Conservation (phyloP, 2,888 invertebrate species). For the Drepana falcataria region DNA sequence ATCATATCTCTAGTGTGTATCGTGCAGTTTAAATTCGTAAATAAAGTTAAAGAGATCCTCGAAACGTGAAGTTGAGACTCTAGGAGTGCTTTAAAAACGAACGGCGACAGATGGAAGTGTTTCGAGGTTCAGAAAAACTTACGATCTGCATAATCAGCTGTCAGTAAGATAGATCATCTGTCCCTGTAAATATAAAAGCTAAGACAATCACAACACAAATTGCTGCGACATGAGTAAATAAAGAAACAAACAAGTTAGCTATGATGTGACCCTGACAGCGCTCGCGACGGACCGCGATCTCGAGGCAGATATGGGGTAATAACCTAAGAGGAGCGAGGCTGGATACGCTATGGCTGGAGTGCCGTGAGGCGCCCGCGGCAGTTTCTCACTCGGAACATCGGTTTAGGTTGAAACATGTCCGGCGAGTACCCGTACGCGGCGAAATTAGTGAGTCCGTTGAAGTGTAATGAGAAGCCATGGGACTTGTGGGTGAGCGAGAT, state of each 20-base stretch:
- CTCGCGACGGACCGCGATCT: conserved; percentile 43
- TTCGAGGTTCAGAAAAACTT: conserved; percentile 74
- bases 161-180: conserved; percentile 79
- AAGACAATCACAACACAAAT: conserved; percentile 72
- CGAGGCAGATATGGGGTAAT: conserved; percentile 72
- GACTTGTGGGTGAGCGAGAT: conserved; percentile 73
- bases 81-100: conserved; percentile 49
- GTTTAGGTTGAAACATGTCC: conserved; percentile 62
- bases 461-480: conserved; percentile 75
- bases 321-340: conserved; percentile 70
- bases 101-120: conserved; percentile 67
- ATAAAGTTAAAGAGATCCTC: conserved; percentile 48
- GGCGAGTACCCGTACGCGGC: conserved; percentile 60
- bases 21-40: conserved; percentile 59
- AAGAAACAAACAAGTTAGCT: conserved; percentile 56
- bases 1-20: conserved; percentile 65
- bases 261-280: conserved; percentile 60
- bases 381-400: conserved; percentile 42
- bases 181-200: conserved; percentile 78
- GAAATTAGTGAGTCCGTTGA: conserved; percentile 68
- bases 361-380: conserved; percentile 52
- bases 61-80: conserved; percentile 43
- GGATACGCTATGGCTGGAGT: conserved; percentile 62
- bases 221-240: conserved; percentile 48
- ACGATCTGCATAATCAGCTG: conserved; percentile 80